These are phyloP conservation scores for Yponomeuta malinellus DNA, from an alignment of 2,888 invertebrate genomes.

Conservation along the genomic window DNA sequence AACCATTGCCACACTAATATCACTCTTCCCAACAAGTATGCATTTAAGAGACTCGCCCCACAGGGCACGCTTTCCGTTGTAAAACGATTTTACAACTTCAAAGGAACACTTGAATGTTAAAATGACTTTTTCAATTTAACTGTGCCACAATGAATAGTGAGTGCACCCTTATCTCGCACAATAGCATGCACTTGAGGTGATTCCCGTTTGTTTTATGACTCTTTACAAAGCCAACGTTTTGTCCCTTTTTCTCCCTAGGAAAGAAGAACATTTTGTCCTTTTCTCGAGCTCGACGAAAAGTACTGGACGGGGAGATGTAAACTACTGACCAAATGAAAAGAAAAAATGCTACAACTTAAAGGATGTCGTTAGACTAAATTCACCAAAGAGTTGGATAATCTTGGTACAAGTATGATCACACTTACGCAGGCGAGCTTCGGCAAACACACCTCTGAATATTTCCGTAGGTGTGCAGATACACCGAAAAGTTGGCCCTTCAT, in stretches of 20 bases:
- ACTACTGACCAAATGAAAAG: not conserved
- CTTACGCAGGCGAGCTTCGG: not conserved
- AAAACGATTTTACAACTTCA: slow-evolving; percentile 30
- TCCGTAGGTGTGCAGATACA: not conserved
- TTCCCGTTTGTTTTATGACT: slow-evolving; percentile 30
- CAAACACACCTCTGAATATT: not conserved
- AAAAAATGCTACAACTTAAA: not conserved
- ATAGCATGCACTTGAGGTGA: slow-evolving; percentile 30
- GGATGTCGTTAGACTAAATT: not conserved
- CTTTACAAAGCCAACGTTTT: slow-evolving; percentile 6
- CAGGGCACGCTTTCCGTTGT: not conserved
- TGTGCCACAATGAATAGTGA: slow-evolving; percentile 28
- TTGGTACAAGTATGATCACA: not conserved
- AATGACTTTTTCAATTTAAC: slow-evolving; percentile 37
- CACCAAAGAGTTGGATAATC: not conserved
- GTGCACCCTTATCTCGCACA: slow-evolving; percentile 24
- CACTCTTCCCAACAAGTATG: too few species aligned
- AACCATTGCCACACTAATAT: too few species aligned
- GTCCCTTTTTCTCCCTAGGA: not conserved
- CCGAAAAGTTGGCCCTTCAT: not conserved
- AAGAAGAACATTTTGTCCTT: not conserved
- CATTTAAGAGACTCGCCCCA: too few species aligned
- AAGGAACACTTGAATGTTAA: slow-evolving; percentile 28
- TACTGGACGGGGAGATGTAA: not conserved
- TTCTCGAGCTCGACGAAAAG: not conserved